Conservation (phyloP, 2,113 vertebrate genomes). For the Motacilla alba region DNA sequence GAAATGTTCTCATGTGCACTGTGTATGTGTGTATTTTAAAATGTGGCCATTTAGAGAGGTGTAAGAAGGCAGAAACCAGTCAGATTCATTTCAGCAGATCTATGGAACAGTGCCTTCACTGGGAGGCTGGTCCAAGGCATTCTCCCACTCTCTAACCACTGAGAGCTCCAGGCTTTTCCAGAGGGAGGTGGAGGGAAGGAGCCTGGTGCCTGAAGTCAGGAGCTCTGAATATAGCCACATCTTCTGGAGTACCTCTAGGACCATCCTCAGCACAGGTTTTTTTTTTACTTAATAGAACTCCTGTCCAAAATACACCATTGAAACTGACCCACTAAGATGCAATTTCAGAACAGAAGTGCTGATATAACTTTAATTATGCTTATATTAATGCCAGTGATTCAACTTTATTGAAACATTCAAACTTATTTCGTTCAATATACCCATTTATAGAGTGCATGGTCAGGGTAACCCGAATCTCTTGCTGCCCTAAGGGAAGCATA, state of each 20-base stretch:
- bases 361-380: not conserved
- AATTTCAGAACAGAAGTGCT: not conserved
- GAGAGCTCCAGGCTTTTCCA: not conserved
- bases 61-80: conserved; percentile 18
- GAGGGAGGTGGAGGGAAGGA: not conserved
- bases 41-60: conserved; percentile 18
- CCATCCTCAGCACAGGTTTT: not conserved
- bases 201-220: not conserved
- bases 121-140: not conserved
- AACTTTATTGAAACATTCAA: not conserved
- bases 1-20: not conserved
- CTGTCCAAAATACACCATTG: not conserved
- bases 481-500: not conserved
- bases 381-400: not conserved
- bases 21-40: not conserved
- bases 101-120: not conserved
- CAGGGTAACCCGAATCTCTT: conserved; percentile 8
- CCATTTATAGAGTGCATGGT: not conserved
- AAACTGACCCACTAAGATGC: not conserved
- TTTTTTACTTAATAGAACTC: not conserved
- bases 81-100: conserved; percentile 1
- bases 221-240: not conserved
- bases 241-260: not conserved
- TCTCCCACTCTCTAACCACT: not conserved
- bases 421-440: not conserved